Base-by-base conservation (phyloP, 2,797 vertebrate genomes). In the Phataginus tetradactyla region DNA sequence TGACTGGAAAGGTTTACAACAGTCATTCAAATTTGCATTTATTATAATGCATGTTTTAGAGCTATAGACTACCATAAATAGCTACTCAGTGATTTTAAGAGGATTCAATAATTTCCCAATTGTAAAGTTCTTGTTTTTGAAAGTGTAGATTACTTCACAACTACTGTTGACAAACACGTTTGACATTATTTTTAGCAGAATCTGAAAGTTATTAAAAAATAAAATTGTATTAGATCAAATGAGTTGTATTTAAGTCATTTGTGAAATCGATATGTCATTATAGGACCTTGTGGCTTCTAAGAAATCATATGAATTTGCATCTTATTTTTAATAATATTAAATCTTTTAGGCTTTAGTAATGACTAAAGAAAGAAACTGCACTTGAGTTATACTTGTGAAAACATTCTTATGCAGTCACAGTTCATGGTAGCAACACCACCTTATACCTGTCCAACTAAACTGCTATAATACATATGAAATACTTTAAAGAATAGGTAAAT, bases 321-420 rank as follows among this genome's bases (percentile, higher is more conserved):
- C 85, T 74, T 94, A 96, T 94, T 97, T 95, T 97, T 96, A 96
- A 86, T 29, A 86, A 86, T 80, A 95, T 93, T 83, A 72, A 49
- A 7, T 89, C 14, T 37, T 21, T 25, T 64, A 89, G 64, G 34
- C 42, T 88, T 95, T 66, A 51, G 29, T 69, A 97, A 97, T 96
- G 63, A 79, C 64, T 94, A 64, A 80, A 80, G 57, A 97, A 97
- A 97, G 63, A 49, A 97, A 94, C 84, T 96, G 51, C 68, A 97
- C 91, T 96, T 95, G 59, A 97, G 17, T 87, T 96, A 95, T 86
- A 42, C 61, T 97, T 96, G 17, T 80, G 53, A 97, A 98, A 97
- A 95, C 63, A 86, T 0, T 2, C 34, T 85, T 81, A 90, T 5
- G 1, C 42, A 53, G 49, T 49, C 90, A 86, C 61, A 94, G 34